Evolutionary conservation across 2,888 invertebrate genomes (phyloP).

Genomic region (Odiellus spinosus): DNA sequence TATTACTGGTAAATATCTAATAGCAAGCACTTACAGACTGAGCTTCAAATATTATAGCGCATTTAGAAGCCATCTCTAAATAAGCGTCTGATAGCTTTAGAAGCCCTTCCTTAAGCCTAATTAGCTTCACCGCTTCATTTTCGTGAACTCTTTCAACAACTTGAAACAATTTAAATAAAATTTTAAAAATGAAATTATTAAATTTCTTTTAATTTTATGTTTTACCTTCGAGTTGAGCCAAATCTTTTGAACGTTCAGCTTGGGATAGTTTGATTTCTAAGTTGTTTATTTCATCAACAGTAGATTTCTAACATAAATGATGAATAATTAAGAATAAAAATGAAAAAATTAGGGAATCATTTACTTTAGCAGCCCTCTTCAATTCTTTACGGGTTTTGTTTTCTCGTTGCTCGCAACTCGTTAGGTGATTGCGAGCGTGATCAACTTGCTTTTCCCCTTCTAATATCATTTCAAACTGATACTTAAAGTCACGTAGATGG

Average conservation of each 20-base stretch:
- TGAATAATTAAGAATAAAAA: not conserved
- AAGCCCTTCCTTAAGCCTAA: slow-evolving; percentile 35
- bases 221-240: slow-evolving; percentile 36
- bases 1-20: not conserved
- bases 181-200: not conserved
- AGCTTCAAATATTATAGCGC: slow-evolving; percentile 35
- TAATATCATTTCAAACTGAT: slow-evolving; percentile 35
- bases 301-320: slow-evolving; percentile 25
- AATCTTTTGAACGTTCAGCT: slow-evolving; percentile 33
- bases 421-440: slow-evolving; percentile 31
- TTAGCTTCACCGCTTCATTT: slow-evolving; percentile 38
- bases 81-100: slow-evolving; percentile 36
- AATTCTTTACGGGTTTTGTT: slow-evolving; percentile 33
- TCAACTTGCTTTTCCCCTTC: slow-evolving; percentile 36
- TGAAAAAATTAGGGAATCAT: too few relatives aligned
- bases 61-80: slow-evolving; percentile 34
- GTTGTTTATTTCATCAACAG: slow-evolving; percentile 31
- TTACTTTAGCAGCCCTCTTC: slow-evolving; percentile 31
- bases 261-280: slow-evolving; percentile 33
- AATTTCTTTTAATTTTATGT: not conserved
- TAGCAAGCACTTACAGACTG: slow-evolving; percentile 26
- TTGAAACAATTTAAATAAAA: slow-evolving; percentile 20
- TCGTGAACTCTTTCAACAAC: slow-evolving; percentile 35
- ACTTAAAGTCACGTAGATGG: slow-evolving; percentile 33
- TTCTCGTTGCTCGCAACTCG: slow-evolving; percentile 31